Percentiles rank a stretch among this genome's conserved stretches.
Evolutionary conservation across 2,888 invertebrate genomes (phyloP).

Genomic region (Andrena fulva): DNA sequence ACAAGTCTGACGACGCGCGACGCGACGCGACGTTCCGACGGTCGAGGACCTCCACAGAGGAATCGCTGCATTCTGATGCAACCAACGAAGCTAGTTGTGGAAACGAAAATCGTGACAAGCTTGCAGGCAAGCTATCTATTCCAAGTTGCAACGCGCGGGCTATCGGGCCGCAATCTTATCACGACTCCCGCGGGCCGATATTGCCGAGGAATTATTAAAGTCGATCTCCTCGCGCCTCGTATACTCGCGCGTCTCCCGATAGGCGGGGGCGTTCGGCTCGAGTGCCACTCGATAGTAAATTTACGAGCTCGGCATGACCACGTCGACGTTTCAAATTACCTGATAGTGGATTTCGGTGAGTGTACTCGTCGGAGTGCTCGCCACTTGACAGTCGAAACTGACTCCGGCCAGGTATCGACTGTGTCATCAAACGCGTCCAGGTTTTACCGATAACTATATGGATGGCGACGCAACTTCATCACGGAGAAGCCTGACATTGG

Average conservation of each 20-base stretch:
- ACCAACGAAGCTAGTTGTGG: not conserved
- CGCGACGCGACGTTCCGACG: too few relatives aligned
- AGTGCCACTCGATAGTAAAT: conserved; percentile 1
- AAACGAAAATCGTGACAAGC: conserved; percentile 15
- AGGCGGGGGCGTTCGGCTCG: not conserved
- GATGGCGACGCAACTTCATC: not conserved
- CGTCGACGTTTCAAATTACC: not conserved
- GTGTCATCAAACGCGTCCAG: not conserved
- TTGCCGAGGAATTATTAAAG: conserved; percentile 46
- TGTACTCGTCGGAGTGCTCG: not conserved
- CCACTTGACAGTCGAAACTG: not conserved
- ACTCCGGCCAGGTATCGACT: not conserved
- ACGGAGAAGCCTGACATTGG: not conserved
- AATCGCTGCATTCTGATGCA: conserved; percentile 14
- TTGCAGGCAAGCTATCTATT: conserved; percentile 7
- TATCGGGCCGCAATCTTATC: conserved; percentile 30
- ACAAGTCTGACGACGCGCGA: not conserved
- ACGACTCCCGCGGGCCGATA: conserved; percentile 20
- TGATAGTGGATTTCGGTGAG: not conserved
- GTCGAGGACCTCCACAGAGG: too few relatives aligned
- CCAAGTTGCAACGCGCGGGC: not conserved
- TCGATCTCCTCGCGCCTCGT: not conserved
- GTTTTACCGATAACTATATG: not conserved
- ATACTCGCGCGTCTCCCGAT: not conserved
- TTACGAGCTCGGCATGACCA: not conserved